Evolutionary conservation across 2,888 invertebrate genomes (phyloP).

Genomic region (Amphipyra tragopoginis): DNA sequence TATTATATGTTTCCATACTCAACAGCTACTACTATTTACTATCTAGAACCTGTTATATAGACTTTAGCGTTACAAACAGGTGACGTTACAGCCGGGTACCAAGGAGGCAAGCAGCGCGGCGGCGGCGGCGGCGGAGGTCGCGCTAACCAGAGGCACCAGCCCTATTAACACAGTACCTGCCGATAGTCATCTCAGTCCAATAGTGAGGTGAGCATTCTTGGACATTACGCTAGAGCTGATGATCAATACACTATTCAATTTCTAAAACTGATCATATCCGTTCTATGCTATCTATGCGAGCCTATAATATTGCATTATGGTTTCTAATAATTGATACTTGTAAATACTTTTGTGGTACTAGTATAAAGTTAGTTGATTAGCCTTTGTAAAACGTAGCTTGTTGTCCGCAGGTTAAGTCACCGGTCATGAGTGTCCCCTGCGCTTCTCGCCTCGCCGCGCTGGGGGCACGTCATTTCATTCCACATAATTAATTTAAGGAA

Average conservation of each 20-base stretch:
- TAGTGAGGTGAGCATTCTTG: slow-evolving; percentile 79
- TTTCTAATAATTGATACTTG: background rate
- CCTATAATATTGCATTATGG: background rate
- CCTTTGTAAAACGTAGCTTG: slow-evolving; percentile 31
- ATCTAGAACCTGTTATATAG: slow-evolving; percentile 51
- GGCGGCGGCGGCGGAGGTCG: slow-evolving; percentile 93
- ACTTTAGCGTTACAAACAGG: slow-evolving; percentile 53
- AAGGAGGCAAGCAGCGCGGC: slow-evolving; percentile 96
- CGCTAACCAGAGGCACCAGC: slow-evolving; percentile 96
- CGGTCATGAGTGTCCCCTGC: slow-evolving; percentile 84
- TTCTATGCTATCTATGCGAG: slow-evolving; percentile 5
- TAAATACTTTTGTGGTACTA: slow-evolving; percentile 6
- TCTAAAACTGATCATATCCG: slow-evolving; percentile 4
- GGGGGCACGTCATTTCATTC: slow-evolving; percentile 89
- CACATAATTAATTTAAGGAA: slow-evolving; percentile 88
- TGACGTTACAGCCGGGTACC: slow-evolving; percentile 91
- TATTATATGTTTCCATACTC: slow-evolving; percentile 36
- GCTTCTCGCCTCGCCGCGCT: slow-evolving; percentile 78
- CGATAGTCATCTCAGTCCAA: slow-evolving; percentile 87
- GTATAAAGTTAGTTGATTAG: background rate
- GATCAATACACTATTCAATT: slow-evolving; percentile 1
- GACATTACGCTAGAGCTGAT: slow-evolving; percentile 18
- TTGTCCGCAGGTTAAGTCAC: slow-evolving; percentile 88
- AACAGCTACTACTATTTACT: slow-evolving; percentile 42
- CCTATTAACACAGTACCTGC: slow-evolving; percentile 92